These are phyloP conservation scores for Sinonovacula constricta DNA, from an alignment of 1,140 invertebrate species.

Conservation along the genomic window DNA sequence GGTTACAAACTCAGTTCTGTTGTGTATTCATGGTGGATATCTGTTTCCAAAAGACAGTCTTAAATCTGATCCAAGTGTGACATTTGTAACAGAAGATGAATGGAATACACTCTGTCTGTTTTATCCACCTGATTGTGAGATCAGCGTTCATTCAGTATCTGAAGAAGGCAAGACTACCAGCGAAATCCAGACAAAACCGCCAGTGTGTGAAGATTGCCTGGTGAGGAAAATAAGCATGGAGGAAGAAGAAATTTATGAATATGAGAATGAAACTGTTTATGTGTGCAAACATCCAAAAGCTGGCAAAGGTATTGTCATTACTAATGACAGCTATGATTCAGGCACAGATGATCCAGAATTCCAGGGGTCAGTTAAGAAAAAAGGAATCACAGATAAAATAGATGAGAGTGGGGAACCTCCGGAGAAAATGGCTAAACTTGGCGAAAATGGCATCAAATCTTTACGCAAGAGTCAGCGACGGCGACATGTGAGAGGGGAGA, in stretches of 20 bases:
- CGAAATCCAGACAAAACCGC: constrained; percentile 61
- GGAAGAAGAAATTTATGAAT: constrained; percentile 70
- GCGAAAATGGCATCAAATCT: constrained; percentile 17
- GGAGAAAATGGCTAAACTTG: constrained; percentile 62
- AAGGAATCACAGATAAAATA: constrained; percentile 36
- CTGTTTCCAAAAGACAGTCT: constrained; percentile 56
- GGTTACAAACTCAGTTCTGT: constrained; percentile 60
- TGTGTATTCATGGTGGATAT: constrained; percentile 69
- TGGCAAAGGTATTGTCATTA: constrained; percentile 31
- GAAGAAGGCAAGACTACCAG: constrained; percentile 41
- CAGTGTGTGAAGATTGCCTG: constrained; percentile 74
- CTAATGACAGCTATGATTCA: constrained; percentile 43
- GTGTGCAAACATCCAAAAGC: constrained; percentile 72
- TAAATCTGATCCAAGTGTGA: constrained; percentile 43
- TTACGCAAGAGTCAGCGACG: constrained; percentile 76
- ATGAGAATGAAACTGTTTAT: constrained; percentile 73
- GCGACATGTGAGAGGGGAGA: constrained; percentile 76
- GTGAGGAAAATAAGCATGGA: constrained; percentile 66
- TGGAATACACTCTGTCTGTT: constrained; percentile 62
- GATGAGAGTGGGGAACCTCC: constrained; percentile 54
- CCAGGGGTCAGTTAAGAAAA: constrained; percentile 32
- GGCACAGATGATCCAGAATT: constrained; percentile 68
- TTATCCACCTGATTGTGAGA: constrained; percentile 63
- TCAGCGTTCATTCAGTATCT: constrained; percentile 50
- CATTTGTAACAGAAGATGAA: constrained; percentile 65